Conservation (phyloP, 2,113 vertebrate species). For the Noctilio leporinus region DNA sequence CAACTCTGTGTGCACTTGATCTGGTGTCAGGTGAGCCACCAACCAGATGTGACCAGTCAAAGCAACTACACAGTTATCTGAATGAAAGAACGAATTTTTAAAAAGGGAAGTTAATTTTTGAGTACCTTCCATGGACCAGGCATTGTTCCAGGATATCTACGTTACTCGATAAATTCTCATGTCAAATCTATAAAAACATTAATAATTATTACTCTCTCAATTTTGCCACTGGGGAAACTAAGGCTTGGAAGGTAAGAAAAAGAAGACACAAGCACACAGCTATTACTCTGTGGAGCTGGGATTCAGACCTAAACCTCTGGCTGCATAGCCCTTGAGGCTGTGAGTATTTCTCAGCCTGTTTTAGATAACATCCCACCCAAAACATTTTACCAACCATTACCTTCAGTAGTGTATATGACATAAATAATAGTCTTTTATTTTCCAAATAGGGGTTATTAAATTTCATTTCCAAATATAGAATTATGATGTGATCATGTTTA, state of each 20-base stretch:
- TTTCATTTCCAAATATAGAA: background rate
- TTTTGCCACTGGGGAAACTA: background rate
- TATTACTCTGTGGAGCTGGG: background rate
- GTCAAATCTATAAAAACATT: background rate
- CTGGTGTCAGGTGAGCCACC: background rate
- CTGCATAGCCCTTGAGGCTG: background rate
- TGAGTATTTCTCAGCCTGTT: background rate
- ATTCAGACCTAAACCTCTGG: background rate
- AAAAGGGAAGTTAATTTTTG: background rate
- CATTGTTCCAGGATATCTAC: background rate
- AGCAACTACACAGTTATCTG: background rate
- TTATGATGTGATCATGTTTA: background rate
- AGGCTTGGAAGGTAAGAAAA: background rate
- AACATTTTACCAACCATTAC: background rate
- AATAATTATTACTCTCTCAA: background rate
- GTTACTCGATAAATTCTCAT: background rate
- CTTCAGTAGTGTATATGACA: background rate
- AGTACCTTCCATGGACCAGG: background rate
- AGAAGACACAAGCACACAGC: background rate
- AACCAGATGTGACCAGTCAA: background rate
- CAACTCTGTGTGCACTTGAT: background rate
- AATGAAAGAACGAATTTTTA: background rate
- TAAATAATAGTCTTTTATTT: background rate
- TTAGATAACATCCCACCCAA: background rate
- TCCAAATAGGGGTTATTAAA: background rate